Percentiles rank a stretch among this genome's conserved stretches.
phyloP scores from a whole-genome alignment of 2,113 vertebrate genomes.

The Psittacula cyanocephala region DNA sequence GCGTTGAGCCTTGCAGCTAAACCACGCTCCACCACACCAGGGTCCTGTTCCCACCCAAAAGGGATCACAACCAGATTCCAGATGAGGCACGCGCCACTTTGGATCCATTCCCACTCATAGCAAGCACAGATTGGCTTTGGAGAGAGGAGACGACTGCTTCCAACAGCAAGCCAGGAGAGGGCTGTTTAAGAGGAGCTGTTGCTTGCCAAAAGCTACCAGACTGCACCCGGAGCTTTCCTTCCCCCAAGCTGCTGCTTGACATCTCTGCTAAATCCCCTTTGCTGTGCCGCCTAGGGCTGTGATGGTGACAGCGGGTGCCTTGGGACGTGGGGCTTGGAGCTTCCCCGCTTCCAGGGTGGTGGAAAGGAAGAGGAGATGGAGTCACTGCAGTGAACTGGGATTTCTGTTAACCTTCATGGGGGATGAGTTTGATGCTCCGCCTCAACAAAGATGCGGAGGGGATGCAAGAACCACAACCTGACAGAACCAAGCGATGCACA shows the following conservation, averaged over 20 bases:
- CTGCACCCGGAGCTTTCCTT: not conserved
- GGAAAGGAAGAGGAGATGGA: not conserved
- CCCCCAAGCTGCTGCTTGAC: not conserved
- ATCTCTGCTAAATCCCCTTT: not conserved
- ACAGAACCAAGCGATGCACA: accelerated
- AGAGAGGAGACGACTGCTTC: not conserved
- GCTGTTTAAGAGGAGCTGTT: not conserved
- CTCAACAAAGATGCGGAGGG: not conserved
- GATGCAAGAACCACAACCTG: accelerated
- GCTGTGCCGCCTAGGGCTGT: not conserved
- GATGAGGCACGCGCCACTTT: accelerated
- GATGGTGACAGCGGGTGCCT: accelerated
- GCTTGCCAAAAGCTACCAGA: conserved; percentile 1
- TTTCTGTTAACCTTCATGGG: not conserved
- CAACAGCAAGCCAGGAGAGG: not conserved
- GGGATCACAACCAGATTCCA: accelerated
- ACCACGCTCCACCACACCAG: accelerated
- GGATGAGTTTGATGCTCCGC: accelerated
- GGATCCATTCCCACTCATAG: accelerated
- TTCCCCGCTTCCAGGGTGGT: not conserved
- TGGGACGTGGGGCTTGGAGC: not conserved
- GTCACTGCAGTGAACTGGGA: accelerated
- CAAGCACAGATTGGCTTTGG: not conserved
- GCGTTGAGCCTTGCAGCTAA: accelerated
- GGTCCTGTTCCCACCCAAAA: not conserved